A percentile compares a stretch with the other conserved stretches of the same genome.
phyloP scores from a whole-genome alignment of 2,888 invertebrate species.

The Tipula helvola region DNA sequence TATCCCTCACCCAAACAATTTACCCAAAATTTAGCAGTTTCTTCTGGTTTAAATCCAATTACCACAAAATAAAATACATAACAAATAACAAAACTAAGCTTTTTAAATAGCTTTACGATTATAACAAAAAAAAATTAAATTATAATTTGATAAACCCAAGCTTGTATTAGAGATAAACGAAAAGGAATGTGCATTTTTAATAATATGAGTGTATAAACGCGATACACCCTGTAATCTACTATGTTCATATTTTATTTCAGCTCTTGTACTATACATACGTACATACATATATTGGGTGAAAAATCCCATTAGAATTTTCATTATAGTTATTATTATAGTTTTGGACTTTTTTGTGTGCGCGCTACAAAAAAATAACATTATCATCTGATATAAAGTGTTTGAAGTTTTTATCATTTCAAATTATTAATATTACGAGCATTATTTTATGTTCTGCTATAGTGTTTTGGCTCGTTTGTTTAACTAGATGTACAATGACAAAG shows the following conservation, averaged over 20 bases:
- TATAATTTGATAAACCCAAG: background rate
- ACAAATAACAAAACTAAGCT: background rate
- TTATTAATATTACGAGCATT: background rate
- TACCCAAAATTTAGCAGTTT: background rate
- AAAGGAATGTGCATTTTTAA: background rate
- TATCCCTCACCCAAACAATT: background rate
- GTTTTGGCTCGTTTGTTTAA: background rate
- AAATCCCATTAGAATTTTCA: background rate
- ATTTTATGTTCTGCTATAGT: background rate
- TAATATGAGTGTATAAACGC: background rate
- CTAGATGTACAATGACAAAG: background rate
- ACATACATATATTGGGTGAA: background rate
- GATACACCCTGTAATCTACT: background rate
- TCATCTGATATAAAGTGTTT: background rate
- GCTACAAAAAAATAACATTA: background rate
- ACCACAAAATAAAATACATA: background rate
- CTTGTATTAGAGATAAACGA: background rate
- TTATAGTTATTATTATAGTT: background rate
- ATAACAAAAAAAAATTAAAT: background rate
- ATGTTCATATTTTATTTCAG: background rate
- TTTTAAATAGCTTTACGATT: background rate
- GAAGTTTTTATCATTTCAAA: background rate
- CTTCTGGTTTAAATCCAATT: background rate
- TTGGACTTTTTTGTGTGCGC: background rate
- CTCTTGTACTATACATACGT: no score